A percentile compares a stretch with the other conserved stretches of the same genome.
Conservation (phyloP, 2,113 vertebrate genomes). For the Chroicocephalus ridibundus region DNA sequence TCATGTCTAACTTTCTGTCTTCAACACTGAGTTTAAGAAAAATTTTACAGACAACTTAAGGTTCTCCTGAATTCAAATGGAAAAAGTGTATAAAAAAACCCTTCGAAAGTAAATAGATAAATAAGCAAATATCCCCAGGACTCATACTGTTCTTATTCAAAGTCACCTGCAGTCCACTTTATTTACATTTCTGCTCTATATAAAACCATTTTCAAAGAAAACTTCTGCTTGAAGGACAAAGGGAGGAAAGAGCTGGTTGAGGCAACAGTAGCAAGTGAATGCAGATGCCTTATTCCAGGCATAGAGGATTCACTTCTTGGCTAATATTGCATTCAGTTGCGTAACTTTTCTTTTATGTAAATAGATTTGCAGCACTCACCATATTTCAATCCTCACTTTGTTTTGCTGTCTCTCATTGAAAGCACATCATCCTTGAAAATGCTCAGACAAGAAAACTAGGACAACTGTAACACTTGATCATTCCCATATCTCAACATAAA, state of each 20-base stretch:
- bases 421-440: conserved; percentile 5
- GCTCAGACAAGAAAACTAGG: not conserved
- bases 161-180: not conserved
- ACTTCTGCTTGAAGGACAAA: not conserved
- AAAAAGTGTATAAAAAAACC: not conserved
- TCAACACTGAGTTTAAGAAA: not conserved
- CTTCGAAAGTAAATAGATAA: not conserved
- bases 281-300: not conserved
- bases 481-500: not conserved
- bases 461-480: not conserved
- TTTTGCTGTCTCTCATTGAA: not conserved
- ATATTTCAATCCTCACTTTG: not conserved
- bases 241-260: not conserved
- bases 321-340: not conserved
- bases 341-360: not conserved
- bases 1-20: not conserved
- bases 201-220: not conserved
- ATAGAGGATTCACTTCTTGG: not conserved
- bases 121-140: not conserved
- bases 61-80: not conserved
- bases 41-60: not conserved
- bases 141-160: not conserved
- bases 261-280: not conserved
- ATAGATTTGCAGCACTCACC: not conserved
- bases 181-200: not conserved